phyloP scores from a whole-genome alignment of 2,888 invertebrate genomes.

The Trisateles emortualis region DNA sequence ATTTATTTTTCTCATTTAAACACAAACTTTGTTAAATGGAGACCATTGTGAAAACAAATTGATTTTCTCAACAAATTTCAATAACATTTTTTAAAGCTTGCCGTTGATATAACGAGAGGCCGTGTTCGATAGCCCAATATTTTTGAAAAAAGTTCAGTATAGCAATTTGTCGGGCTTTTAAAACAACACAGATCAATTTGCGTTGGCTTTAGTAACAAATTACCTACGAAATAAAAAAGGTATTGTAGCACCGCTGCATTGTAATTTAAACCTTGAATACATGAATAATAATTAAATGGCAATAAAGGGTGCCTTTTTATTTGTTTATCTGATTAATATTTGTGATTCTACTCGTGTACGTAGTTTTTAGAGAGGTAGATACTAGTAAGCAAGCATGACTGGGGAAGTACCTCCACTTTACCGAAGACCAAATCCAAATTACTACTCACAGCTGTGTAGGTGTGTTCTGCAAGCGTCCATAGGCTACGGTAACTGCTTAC shows the following conservation, averaged over 20 bases:
- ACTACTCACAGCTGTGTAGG: no score
- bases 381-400: no score
- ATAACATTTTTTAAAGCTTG: constrained; percentile 1
- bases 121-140: background rate
- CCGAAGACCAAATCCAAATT: no score
- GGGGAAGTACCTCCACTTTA: no score
- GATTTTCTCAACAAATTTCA: background rate
- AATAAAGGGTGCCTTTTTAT: no score
- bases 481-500: no score
- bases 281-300: no score
- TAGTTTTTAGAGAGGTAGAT: no score
- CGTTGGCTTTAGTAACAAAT: background rate
- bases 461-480: no score
- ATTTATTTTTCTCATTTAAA: background rate
- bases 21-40: background rate
- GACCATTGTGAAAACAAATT: background rate
- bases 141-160: background rate
- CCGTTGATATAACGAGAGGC: background rate
- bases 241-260: background rate
- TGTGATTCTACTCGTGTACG: no score
- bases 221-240: background rate
- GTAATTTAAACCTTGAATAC: background rate
- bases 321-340: no score
- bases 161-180: background rate
- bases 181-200: background rate